These are phyloP conservation scores for Sceliomorpha sp. DNA, from an alignment of 2,888 invertebrate genomes.

Conservation along the genomic window DNA sequence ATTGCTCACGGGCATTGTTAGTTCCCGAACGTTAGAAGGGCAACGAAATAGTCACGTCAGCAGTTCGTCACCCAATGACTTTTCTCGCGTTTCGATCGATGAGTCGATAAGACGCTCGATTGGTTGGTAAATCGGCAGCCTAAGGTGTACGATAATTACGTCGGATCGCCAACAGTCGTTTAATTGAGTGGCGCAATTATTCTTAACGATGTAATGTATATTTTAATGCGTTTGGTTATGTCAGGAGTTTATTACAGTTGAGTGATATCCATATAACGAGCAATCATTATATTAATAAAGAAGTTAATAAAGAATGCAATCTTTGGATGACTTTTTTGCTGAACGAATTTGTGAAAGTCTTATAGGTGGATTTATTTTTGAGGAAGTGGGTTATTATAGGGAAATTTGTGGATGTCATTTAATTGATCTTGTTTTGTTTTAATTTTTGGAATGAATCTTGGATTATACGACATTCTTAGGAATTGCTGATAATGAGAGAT, in stretches of 20 bases:
- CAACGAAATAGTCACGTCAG: conserved; percentile 27
- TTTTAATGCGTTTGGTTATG: conserved; percentile 7
- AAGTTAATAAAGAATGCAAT: too few species aligned
- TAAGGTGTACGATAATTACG: conserved; percentile 17
- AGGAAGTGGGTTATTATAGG: neutral
- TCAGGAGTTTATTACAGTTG: conserved; percentile 2
- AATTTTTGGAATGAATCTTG: too few species aligned
- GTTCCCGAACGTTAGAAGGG: conserved; percentile 26
- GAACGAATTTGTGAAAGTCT: too few species aligned
- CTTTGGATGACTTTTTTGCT: too few species aligned
- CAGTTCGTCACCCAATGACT: conserved; percentile 8
- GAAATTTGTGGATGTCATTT: too few species aligned
- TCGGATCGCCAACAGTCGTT: conserved; percentile 9
- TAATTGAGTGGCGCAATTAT: conserved; percentile 17
- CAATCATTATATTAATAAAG: too few species aligned
- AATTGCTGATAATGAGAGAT: conserved; percentile 45
- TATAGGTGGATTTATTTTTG: too few species aligned
- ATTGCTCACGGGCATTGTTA: conserved; percentile 28
- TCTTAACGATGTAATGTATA: conserved; percentile 19
- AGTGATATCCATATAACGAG: conserved; percentile 19
- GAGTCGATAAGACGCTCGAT: conserved; percentile 24
- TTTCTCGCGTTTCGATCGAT: conserved; percentile 6
- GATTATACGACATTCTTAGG: conserved; percentile 44
- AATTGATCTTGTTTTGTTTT: too few species aligned
- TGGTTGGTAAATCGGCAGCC: conserved; percentile 5